phyloP scores from a whole-genome alignment of 2,888 invertebrate genomes.

The Plebejus melissa region DNA sequence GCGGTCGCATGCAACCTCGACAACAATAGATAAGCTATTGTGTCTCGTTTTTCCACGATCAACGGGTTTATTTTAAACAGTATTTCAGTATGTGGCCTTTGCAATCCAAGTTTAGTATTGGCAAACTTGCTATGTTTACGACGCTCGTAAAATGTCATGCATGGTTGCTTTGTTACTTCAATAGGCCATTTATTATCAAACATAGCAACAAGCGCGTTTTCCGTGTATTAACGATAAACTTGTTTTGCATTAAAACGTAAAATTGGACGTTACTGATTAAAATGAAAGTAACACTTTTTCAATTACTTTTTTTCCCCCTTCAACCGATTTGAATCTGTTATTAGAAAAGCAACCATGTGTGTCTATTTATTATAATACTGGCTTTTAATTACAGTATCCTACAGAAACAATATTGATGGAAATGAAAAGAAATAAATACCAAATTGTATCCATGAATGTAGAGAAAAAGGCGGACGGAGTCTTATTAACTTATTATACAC shows the following conservation, averaged over 20 bases:
- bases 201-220: not conserved
- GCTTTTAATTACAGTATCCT: not conserved
- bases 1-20: too few relatives aligned
- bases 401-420: too few relatives aligned
- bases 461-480: too few relatives aligned
- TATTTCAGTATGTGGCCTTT: not conserved
- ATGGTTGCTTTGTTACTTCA: slow-evolving; percentile 9
- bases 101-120: not conserved
- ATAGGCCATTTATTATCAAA: not conserved
- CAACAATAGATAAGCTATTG: too few relatives aligned
- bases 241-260: slow-evolving; percentile 2
- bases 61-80: not conserved
- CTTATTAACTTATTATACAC: too few relatives aligned
- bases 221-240: not conserved
- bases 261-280: not conserved
- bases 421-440: too few relatives aligned
- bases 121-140: not conserved
- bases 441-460: too few relatives aligned
- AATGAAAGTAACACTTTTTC: too few relatives aligned
- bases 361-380: not conserved
- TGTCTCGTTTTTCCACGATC: too few relatives aligned
- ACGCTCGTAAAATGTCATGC: not conserved
- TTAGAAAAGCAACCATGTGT: not conserved
- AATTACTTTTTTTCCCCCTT: too few relatives aligned
- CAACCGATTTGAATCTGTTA: too few relatives aligned